A percentile compares a stretch with the other conserved stretches of the same genome.
These are phyloP conservation scores for Microtus obscurus DNA, from an alignment of 2,797 vertebrate genomes.

Conservation along the genomic window DNA sequence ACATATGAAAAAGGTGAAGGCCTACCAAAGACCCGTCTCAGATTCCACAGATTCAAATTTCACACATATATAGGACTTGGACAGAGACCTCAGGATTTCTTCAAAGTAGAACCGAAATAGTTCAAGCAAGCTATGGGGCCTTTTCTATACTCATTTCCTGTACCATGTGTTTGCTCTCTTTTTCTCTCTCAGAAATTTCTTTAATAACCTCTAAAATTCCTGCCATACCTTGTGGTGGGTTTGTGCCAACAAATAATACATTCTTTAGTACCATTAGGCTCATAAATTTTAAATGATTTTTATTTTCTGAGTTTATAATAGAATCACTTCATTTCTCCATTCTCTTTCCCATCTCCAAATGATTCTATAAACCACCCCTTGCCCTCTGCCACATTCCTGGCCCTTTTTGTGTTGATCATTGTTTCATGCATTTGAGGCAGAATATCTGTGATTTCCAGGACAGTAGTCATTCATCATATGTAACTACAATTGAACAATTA, in stretches of 20 bases:
- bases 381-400: not conserved
- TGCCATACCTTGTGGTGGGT: not conserved
- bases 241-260: not conserved
- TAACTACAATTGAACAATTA: not conserved
- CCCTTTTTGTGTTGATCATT: not conserved
- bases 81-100: not conserved
- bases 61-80: not conserved
- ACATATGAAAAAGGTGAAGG: not conserved
- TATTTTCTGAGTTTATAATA: not conserved
- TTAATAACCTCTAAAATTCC: not conserved
- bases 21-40: not conserved
- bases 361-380: not conserved
- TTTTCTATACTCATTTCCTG: not conserved
- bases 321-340: not conserved
- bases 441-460: not conserved
- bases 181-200: not conserved
- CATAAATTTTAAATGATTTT: no score
- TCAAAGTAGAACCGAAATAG: not conserved
- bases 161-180: no score
- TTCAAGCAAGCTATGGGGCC: not conserved
- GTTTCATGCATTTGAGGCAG: fast-evolving
- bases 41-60: not conserved
- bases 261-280: not conserved
- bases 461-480: fast-evolving
- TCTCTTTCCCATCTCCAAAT: not conserved